Evolutionary conservation across 1,140 invertebrate genomes (phyloP), one percentile per base, ranked within the genome.

Genomic region (Hypsibius dujardini): DNA sequence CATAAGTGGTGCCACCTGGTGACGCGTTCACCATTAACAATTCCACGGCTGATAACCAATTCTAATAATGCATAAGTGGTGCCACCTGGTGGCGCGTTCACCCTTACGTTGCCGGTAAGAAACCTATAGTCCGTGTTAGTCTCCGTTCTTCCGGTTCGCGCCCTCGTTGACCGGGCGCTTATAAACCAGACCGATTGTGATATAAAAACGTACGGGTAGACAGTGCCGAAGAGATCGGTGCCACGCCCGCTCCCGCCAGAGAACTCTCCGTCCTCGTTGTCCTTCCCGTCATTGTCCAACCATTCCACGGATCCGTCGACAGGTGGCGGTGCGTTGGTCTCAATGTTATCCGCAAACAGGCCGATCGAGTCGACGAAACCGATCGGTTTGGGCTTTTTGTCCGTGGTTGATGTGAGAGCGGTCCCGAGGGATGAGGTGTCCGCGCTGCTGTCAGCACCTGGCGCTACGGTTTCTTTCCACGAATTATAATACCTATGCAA

Each of bases 381-480:
- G 12, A 7, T 45, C 12, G 62, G 62, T 42, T 12, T 67, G 12
- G 12, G 50, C 50, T 56, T 56, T 56, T 7, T n/a, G 62, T 15
- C 62, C 12, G 62, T 15, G 42, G 62, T 67, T n/a, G 7, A n/a
- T 7, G 50, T 56, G 50, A 56, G 7, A 42, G 7, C 62, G 12
- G 62, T 15, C 3, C 12, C 45, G 42, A 42, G 3, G 3, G 12
- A 7, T 45, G 62, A 67, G 7, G 62, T 15, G 7, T 67, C 62
- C 12, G 12, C 3, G 62, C 12, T 67, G 62, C 62, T 45, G 62
- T 45, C 45, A 15, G 12, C 75, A 0, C 78, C 82, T 1, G 84
- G 83, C 70, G 82, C 46, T 7, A 74, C 77, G 1, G 78, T 87
- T 79, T 97, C 95, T 70, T 96, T 93, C 95, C 95, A 98, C 0